phyloP scores from a whole-genome alignment of 2,888 invertebrate species.

The Cerastoderma edule region DNA sequence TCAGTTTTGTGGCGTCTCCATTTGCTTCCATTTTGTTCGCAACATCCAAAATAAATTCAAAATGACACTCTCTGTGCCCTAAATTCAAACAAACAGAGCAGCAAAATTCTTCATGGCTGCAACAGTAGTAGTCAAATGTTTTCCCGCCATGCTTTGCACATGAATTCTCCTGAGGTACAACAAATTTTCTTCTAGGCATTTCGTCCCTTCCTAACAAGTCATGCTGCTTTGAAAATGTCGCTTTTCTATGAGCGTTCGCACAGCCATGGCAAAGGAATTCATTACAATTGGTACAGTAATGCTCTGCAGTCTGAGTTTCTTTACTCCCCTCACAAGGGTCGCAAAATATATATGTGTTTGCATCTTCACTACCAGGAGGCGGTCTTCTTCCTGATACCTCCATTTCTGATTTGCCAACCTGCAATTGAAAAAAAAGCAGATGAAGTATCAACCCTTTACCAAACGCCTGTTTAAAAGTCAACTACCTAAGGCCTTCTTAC shows the following conservation, averaged over 20 bases:
- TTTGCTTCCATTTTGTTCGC: background rate
- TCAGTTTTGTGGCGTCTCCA: background rate
- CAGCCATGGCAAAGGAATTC: slow-evolving; percentile 3
- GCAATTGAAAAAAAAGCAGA: too few relatives aligned
- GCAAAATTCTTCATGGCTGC: background rate
- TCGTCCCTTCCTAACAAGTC: background rate
- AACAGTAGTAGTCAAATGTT: slow-evolving; percentile 1
- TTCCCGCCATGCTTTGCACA: slow-evolving; percentile 2
- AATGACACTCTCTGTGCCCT: background rate
- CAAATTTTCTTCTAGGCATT: background rate
- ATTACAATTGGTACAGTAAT: slow-evolving; percentile 8
- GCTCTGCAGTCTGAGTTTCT: background rate
- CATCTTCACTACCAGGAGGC: background rate
- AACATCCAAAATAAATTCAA: background rate
- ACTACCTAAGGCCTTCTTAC: too few relatives aligned
- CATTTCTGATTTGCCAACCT: background rate
- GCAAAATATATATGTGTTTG: background rate
- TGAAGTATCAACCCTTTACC: too few relatives aligned
- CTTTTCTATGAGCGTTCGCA: slow-evolving; percentile 9
- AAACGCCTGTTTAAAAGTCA: too few relatives aligned
- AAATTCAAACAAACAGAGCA: background rate
- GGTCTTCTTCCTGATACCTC: background rate
- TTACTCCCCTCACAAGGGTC: background rate
- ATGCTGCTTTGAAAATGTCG: background rate
- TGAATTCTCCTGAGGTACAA: background rate